phyloP scores from a whole-genome alignment of 2,113 vertebrate species.

The Piliocolobus tephrosceles region DNA sequence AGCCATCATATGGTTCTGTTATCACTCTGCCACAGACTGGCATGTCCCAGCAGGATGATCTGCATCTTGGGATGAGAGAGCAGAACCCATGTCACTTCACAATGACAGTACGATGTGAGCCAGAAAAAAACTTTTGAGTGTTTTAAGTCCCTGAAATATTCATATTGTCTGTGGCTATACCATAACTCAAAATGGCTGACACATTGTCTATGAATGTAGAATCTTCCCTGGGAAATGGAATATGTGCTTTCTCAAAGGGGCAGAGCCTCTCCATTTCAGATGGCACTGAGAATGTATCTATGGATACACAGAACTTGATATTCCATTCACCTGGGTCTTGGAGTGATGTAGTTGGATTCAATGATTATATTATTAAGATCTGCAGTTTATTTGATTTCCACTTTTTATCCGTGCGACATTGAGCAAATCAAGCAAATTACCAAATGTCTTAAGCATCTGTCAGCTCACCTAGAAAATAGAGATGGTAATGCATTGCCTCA shows the following conservation, averaged over 20 bases:
- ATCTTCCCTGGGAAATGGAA: background rate
- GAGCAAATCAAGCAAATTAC: background rate
- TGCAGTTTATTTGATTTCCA: background rate
- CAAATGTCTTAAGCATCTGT: constrained; percentile 5
- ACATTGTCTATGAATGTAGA: background rate
- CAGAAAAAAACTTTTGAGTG: background rate
- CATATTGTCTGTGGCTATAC: background rate
- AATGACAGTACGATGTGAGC: background rate
- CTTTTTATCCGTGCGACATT: constrained; percentile 15
- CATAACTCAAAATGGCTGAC: background rate
- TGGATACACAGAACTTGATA: background rate
- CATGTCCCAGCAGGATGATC: background rate
- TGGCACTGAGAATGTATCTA: background rate
- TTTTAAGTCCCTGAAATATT: background rate
- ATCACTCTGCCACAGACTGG: background rate
- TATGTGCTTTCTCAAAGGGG: background rate
- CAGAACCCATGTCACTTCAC: background rate
- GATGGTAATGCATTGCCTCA: background rate
- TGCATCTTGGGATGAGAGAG: background rate
- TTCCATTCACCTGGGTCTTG: background rate
- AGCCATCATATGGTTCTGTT: background rate
- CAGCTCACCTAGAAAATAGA: constrained; percentile 15
- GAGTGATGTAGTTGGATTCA: background rate
- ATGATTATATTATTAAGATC: constrained; percentile 21
- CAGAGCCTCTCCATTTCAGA: background rate